Percentiles rank a stretch among this genome's conserved stretches.
phyloP scores from a whole-genome alignment of 2,888 invertebrate genomes.

The Dicranocentrus wangi region DNA sequence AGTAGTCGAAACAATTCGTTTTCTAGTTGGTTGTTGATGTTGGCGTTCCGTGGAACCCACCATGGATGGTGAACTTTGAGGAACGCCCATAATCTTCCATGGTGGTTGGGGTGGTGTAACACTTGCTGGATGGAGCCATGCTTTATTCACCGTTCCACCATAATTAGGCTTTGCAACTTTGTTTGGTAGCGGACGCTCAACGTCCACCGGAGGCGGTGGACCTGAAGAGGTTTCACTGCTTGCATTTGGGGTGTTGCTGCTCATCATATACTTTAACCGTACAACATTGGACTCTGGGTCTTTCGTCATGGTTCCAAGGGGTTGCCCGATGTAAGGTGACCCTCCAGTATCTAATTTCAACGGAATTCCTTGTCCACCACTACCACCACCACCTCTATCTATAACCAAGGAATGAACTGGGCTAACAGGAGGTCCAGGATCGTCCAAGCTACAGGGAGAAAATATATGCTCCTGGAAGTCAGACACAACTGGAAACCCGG shows the following conservation, averaged over 20 bases:
- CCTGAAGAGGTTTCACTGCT: not conserved
- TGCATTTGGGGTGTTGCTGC: not conserved
- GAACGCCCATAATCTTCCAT: slow-evolving; percentile 19
- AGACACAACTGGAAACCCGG: slow-evolving; percentile 42
- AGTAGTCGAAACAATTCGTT: not conserved
- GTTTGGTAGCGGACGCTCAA: slow-evolving; percentile 25
- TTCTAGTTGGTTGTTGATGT: no score
- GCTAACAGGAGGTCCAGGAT: slow-evolving; percentile 29
- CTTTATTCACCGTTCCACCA: slow-evolving; percentile 22
- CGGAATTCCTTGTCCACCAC: not conserved
- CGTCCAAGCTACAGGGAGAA: slow-evolving; percentile 33
- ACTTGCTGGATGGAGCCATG: slow-evolving; percentile 29
- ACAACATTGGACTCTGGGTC: slow-evolving; percentile 8
- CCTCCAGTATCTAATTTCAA: slow-evolving; percentile 1
- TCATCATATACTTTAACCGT: slow-evolving; percentile 2
- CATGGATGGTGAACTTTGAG: not conserved
- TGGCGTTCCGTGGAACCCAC: not conserved
- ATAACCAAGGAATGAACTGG: slow-evolving; percentile 29
- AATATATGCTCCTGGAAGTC: slow-evolving; percentile 41
- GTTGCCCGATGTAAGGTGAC: not conserved
- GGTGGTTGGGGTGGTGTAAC: slow-evolving; percentile 48
- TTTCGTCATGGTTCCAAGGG: not conserved
- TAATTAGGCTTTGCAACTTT: slow-evolving; percentile 44
- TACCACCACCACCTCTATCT: slow-evolving; percentile 1
- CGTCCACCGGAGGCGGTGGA: not conserved